Base-by-base conservation (phyloP, 2,888 invertebrate genomes). In the Trichopoda pennipes region DNA sequence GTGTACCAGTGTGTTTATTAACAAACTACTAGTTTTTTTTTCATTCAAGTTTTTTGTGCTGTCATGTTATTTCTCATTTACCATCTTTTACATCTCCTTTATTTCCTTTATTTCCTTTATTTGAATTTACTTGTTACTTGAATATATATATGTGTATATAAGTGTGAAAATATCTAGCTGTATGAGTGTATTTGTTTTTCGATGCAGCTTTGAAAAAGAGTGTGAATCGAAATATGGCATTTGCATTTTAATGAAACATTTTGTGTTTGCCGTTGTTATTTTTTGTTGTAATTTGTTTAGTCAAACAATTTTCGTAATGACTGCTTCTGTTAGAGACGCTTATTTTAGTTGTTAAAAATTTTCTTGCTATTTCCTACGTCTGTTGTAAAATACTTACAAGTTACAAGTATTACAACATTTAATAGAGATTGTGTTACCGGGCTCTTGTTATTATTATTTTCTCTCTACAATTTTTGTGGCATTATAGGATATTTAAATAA, bases 191-290 rank as follows among this genome's bases (percentile, higher is more conserved):
- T 53, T 17, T 58, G 10, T 1, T 28, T 28, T 28, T 28, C 28
- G 4, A 28, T 28, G 28, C 8, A 4, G 28, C 8, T 6, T 7
- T 28, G 28, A 28, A 28, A 7, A 10, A 56, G 49, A 8, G 51
- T 16, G 35, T 35, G 49, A 56, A n/a, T 14, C 19, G 8, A 63
- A 55, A 16, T 42, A 63, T 61, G 23, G 17, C 73, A 78, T 81
- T 81, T 81, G 77, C 68, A 81, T 81, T 81, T 78, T 78, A 78
- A 81, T 78, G 74, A 66, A 75, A 75, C 70, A 66, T 66, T 66
- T 79, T 47, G 44, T 58, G 55, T 66, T 70, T 60, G n/a, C 28
- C 32, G 14, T 56, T 23, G 32, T 66, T 38, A n/a, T 66, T 16
- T 21, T 55, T 21, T 28, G 16, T 28, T 58, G 56, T 55, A 47